Evolutionary conservation across 2,888 invertebrate genomes (phyloP), one percentile per base, ranked within the genome.

Genomic region (Encarsia formosa): DNA sequence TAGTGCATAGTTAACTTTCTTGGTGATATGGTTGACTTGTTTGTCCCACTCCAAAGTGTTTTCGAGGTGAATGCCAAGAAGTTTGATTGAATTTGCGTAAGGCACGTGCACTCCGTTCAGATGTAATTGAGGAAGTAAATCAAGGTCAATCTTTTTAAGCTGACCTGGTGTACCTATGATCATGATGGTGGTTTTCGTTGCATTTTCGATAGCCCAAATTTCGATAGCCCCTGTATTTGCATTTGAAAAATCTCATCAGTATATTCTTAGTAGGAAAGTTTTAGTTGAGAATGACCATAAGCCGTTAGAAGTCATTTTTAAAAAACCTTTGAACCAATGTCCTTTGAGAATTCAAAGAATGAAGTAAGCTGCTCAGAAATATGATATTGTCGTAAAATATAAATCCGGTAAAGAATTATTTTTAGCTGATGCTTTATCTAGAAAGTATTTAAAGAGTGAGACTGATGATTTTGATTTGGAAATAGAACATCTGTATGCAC

Each of bases 151-250:
- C n/a, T n/a, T n/a, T n/a, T n/a, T n/a, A n/a, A n/a, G n/a, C n/a
- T n/a, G n/a, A n/a, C n/a, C n/a, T n/a, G n/a, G n/a, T n/a, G n/a
- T n/a, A n/a, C n/a, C n/a, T n/a, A n/a, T n/a, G n/a, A n/a, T n/a
- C n/a, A n/a, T n/a, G n/a, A n/a, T n/a, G n/a, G n/a, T n/a, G n/a
- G n/a, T n/a, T n/a, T n/a, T n/a, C n/a, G n/a, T n/a, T n/a, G n/a
- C n/a, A n/a, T n/a, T n/a, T n/a, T n/a, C n/a, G n/a, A n/a, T n/a
- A n/a, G n/a, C n/a, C n/a, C n/a, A n/a, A n/a, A n/a, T n/a, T n/a
- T n/a, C n/a, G n/a, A n/a, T 68, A 31, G 69, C 70, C 3, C 66
- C 70, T 32, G 54, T 52, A 8, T 68, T 69, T 56, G 67, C 59
- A 5, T 65, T 65, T 47, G 43, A 60, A 22, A 65, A 64, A 48